These are phyloP conservation scores for Labeo rohita DNA, from an alignment of 2,113 vertebrate species.

Conservation along the genomic window DNA sequence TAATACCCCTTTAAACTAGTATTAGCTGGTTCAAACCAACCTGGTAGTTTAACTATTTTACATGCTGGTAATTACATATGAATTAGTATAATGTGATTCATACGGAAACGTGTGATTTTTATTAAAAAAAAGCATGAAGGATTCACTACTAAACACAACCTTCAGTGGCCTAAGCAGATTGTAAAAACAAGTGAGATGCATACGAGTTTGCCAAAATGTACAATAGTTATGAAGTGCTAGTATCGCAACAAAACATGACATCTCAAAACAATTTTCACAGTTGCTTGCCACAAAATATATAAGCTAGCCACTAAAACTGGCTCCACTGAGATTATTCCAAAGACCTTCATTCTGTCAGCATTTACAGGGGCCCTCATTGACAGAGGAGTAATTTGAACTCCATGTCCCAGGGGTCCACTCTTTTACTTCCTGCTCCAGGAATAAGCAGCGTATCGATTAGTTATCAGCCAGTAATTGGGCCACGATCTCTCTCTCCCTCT, in stretches of 20 bases:
- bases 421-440: constrained; percentile 99
- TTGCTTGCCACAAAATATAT: background rate
- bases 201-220: background rate
- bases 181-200: background rate
- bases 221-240: background rate
- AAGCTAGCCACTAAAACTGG: background rate
- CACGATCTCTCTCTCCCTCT: constrained; percentile 91
- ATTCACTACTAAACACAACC: background rate
- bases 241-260: background rate
- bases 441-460: constrained; percentile 99
- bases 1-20: background rate
- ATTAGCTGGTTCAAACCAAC: background rate
- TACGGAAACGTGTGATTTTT: background rate
- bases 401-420: constrained; percentile 94
- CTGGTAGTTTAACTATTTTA: background rate
- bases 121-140: background rate
- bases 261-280: background rate
- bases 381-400: constrained; percentile 99
- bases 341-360: constrained; percentile 78
- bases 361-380: constrained; percentile 91
- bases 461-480: constrained; percentile 99
- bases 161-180: background rate
- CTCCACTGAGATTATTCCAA: constrained; percentile 31
- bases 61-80: background rate
- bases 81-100: background rate